Conservation (phyloP, 1,140 invertebrate species). For the Elymnias hypermnestra region DNA sequence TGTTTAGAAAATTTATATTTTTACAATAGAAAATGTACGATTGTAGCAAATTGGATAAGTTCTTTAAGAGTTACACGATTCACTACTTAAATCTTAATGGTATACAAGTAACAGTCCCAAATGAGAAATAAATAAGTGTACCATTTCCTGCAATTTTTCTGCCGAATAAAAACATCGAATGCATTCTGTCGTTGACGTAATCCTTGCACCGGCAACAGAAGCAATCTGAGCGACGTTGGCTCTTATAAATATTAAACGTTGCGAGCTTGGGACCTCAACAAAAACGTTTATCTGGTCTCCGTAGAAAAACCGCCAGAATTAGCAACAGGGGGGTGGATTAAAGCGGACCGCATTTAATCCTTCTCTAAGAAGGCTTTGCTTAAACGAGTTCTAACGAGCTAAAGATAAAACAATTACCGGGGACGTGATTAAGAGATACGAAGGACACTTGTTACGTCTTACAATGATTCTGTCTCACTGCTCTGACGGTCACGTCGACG, state of each 20-base stretch:
- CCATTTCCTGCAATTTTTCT: slow-evolving; percentile 41
- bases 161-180: slow-evolving; percentile 39
- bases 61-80: neutral
- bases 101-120: slow-evolving; percentile 3
- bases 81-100: neutral
- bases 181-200: slow-evolving; percentile 49
- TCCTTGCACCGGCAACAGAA: slow-evolving; percentile 54
- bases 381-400: slow-evolving; percentile 76
- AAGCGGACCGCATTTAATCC: slow-evolving; percentile 72
- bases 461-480: slow-evolving; percentile 39
- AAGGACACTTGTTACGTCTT: slow-evolving; percentile 73
- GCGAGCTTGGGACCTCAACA: slow-evolving; percentile 47
- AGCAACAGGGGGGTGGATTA: slow-evolving; percentile 71
- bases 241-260: slow-evolving; percentile 71
- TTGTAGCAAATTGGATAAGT: neutral
- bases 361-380: slow-evolving; percentile 75
- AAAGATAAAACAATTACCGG: slow-evolving; percentile 75
- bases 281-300: slow-evolving; percentile 71
- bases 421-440: slow-evolving; percentile 72
- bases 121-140: slow-evolving; percentile 1
- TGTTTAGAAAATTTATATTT: too few relatives aligned
- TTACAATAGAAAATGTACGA: too few relatives aligned
- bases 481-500: slow-evolving; percentile 35
- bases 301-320: slow-evolving; percentile 72
- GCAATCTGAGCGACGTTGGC: slow-evolving; percentile 48